Evolutionary conservation across 53 echinoderm and acorn worm species (phyloP).

Genomic region (Patiria pectinifera): DNA sequence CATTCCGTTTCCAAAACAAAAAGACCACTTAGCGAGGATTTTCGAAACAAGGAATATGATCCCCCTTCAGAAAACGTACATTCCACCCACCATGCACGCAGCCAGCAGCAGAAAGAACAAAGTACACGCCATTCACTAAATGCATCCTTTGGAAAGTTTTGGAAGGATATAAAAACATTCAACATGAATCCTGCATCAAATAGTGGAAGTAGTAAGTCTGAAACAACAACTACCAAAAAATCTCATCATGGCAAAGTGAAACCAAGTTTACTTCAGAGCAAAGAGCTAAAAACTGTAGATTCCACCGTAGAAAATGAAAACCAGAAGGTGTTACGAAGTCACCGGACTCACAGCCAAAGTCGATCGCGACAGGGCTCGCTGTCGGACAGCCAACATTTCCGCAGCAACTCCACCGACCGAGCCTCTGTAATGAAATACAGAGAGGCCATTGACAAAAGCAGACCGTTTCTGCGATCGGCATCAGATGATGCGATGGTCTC

Average conservation of each 20-base stretch:
- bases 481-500: slow-evolving; percentile 67
- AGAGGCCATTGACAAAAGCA: slow-evolving; percentile 24
- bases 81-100: neutral
- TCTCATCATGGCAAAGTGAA: neutral
- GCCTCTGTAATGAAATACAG: slow-evolving; percentile 69
- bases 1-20: slow-evolving; percentile 39
- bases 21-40: slow-evolving; percentile 26
- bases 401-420: slow-evolving; percentile 92
- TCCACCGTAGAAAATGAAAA: neutral
- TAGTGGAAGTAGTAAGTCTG: slow-evolving; percentile 15
- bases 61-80: neutral
- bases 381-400: slow-evolving; percentile 61
- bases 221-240: slow-evolving; percentile 5
- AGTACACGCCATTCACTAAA: slow-evolving; percentile 41
- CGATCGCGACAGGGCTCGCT: slow-evolving; percentile 49
- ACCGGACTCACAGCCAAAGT: slow-evolving; percentile 48
- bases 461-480: slow-evolving; percentile 54
- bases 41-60: neutral
- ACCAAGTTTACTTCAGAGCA: neutral
- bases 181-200: slow-evolving; percentile 20
- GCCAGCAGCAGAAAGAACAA: neutral
- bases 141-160: slow-evolving; percentile 33
- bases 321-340: slow-evolving; percentile 15
- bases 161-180: slow-evolving; percentile 35
- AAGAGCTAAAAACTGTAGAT: neutral